Conservation (phyloP, 2,113 vertebrate genomes). For the Cromileptes altivelis region DNA sequence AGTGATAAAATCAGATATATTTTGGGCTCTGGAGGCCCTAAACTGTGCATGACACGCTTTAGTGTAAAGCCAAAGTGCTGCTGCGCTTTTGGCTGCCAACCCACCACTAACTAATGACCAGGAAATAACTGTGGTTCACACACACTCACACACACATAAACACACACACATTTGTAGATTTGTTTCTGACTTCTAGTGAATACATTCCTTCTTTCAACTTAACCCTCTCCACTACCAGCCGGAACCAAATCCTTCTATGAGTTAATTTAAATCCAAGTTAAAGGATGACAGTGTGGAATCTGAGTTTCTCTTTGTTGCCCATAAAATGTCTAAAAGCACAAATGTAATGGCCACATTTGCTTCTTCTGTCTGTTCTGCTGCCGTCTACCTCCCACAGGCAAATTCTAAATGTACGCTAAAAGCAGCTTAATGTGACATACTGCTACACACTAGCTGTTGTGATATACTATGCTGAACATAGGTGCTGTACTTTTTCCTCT, state of each 20-base stretch:
- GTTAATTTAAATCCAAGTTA: slow-evolving; percentile 26
- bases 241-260: slow-evolving; percentile 22
- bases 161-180: slow-evolving; percentile 19
- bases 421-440: slow-evolving; percentile 1
- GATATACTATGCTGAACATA: slow-evolving; percentile 23
- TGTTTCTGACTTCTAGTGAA: slow-evolving; percentile 45
- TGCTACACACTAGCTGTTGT: slow-evolving; percentile 9
- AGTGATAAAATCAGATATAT: slow-evolving; percentile 45
- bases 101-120: slow-evolving; percentile 78
- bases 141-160: slow-evolving; percentile 52
- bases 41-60: slow-evolving; percentile 30
- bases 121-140: slow-evolving; percentile 83
- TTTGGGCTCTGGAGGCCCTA: slow-evolving; percentile 48
- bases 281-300: slow-evolving; percentile 22
- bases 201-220: slow-evolving; percentile 39
- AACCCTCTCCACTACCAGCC: slow-evolving; percentile 28
- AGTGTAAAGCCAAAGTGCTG: slow-evolving; percentile 56
- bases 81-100: slow-evolving; percentile 57
- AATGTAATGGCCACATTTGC: slow-evolving; percentile 10
- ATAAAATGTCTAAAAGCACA: slow-evolving; percentile 40
- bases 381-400: slow-evolving; percentile 1
- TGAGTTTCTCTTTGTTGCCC: neutral
- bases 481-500: slow-evolving; percentile 18
- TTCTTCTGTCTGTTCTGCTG: neutral
- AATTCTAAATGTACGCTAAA: slow-evolving; percentile 4